Evolutionary conservation across 2,113 vertebrate genomes (phyloP).

Genomic region (Procavia capensis): DNA sequence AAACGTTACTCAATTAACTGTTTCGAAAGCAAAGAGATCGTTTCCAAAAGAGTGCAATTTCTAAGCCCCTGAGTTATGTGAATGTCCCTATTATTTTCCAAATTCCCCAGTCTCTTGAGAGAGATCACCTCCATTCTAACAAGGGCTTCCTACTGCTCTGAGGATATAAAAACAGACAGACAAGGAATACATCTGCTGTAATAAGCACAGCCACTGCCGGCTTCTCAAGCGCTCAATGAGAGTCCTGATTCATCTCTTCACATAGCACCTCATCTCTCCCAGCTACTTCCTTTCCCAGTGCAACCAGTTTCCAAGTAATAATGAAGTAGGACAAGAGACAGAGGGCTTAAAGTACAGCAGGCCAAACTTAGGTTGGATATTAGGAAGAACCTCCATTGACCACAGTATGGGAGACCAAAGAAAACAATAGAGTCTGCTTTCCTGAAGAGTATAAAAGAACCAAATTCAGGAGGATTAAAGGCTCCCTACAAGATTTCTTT

Average conservation of each 20-base stretch:
- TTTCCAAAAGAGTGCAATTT: constrained; percentile 57
- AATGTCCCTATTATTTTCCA: constrained; percentile 45
- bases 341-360: not conserved
- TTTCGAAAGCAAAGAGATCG: constrained; percentile 57
- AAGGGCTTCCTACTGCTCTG: not conserved
- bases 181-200: constrained; percentile 41
- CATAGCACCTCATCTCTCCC: not conserved
- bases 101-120: constrained; percentile 27
- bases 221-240: not conserved
- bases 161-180: constrained; percentile 67
- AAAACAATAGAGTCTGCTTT: constrained; percentile 6
- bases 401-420: not conserved
- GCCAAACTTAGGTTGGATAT: not conserved
- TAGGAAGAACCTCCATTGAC: not conserved
- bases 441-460: not conserved
- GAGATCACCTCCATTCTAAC: not conserved
- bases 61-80: constrained; percentile 34
- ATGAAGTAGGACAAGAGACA: not conserved
- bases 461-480: not conserved
- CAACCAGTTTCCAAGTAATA: not conserved
- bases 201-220: constrained; percentile 53
- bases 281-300: not conserved
- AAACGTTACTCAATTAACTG: constrained; percentile 74
- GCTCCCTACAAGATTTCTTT: not conserved
- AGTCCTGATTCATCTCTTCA: not conserved